Evolutionary conservation across 2,888 invertebrate genomes (phyloP).

Genomic region (Rhagophthalmus giganteus): DNA sequence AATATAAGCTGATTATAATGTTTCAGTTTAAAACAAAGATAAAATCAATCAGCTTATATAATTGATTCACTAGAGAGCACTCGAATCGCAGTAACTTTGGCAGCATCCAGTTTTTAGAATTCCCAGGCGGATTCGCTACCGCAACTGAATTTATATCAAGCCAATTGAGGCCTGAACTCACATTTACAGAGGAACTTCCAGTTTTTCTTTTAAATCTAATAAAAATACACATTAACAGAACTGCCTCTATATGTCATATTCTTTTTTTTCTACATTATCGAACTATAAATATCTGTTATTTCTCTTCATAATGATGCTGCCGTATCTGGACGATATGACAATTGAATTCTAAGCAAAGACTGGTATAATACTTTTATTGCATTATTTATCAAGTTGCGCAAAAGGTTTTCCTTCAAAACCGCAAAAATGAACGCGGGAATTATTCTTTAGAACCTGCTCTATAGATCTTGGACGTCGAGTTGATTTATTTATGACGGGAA

Average conservation of each 20-base stretch:
- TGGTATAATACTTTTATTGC: constrained; percentile 18
- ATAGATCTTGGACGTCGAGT: constrained; percentile 17
- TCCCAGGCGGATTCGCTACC: constrained; percentile 16
- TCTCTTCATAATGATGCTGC: constrained; percentile 8
- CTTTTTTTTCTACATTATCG: constrained; percentile 6
- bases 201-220: constrained; percentile 17
- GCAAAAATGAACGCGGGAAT: constrained; percentile 13
- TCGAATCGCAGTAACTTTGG: constrained; percentile 17
- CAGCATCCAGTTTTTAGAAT: constrained; percentile 21
- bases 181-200: constrained; percentile 5
- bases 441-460: constrained; percentile 11
- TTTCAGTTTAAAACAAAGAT: constrained; percentile 19
- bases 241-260: constrained; percentile 10
- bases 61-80: constrained; percentile 19
- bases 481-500: constrained; percentile 19
- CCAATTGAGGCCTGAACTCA: constrained; percentile 9
- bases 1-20: constrained; percentile 13
- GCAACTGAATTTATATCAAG: constrained; percentile 18
- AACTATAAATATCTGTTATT: constrained; percentile 1
- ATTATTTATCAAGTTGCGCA: constrained; percentile 21
- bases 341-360: constrained; percentile 20
- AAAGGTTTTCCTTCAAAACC: constrained; percentile 14
- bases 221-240: constrained; percentile 17
- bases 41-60: constrained; percentile 25
- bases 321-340: constrained; percentile 29